These are phyloP conservation scores for Drosophila kanapiae DNA, from an alignment of 1,140 invertebrate species.

Conservation along the genomic window DNA sequence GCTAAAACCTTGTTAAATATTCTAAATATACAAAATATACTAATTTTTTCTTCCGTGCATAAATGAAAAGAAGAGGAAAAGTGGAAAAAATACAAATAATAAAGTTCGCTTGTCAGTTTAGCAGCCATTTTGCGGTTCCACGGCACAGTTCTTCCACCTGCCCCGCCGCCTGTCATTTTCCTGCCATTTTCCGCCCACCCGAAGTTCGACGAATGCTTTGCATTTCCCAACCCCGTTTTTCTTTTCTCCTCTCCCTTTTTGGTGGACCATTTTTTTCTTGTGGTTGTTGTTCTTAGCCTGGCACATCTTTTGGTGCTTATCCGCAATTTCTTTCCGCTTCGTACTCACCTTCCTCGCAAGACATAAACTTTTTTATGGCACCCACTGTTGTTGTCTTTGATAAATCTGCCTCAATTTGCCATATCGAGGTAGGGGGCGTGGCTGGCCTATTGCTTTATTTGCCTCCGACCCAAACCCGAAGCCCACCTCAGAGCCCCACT, in stretches of 20 bases:
- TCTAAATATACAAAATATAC: not conserved
- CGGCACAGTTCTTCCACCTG: constrained; percentile 39
- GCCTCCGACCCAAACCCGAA: constrained; percentile 8
- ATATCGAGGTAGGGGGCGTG: constrained; percentile 57
- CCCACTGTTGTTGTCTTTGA: constrained; percentile 76
- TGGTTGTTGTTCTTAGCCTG: constrained; percentile 14
- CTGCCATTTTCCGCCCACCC: constrained; percentile 39
- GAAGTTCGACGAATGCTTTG: constrained; percentile 54
- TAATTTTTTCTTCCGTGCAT: constrained; percentile 3
- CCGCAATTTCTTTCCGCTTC: constrained; percentile 75
- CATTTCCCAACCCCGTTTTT: constrained; percentile 40
- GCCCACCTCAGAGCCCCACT: constrained; percentile 42
- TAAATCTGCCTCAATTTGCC: constrained; percentile 85
- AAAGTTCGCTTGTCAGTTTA: constrained; percentile 85
- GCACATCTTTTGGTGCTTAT: constrained; percentile 74
- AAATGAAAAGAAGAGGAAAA: constrained; percentile 28
- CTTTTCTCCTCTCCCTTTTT: not conserved
- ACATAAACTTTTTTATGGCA: constrained; percentile 85
- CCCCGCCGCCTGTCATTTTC: constrained; percentile 15
- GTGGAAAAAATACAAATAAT: constrained; percentile 69
- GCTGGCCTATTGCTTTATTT: constrained; percentile 69
- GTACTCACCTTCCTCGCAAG: constrained; percentile 63
- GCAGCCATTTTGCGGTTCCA: constrained; percentile 85
- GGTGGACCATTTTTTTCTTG: not conserved
- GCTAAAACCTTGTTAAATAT: not conserved